Percentiles rank a stretch among this genome's conserved stretches.
Evolutionary conservation across 2,797 vertebrate species (phyloP).

Genomic region (Amblyopsis hoosieri): DNA sequence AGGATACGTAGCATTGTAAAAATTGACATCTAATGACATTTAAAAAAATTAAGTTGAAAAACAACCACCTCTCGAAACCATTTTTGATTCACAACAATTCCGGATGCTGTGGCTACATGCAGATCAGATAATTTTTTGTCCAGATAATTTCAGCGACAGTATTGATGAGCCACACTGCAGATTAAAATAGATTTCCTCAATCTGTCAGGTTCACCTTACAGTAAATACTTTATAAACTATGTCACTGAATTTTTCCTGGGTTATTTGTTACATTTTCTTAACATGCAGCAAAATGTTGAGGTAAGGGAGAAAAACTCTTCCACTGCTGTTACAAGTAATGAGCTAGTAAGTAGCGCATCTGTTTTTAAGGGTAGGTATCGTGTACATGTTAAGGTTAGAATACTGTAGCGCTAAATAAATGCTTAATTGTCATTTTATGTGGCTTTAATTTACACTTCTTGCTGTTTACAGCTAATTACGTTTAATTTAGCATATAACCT

Average conservation of each 20-base stretch:
- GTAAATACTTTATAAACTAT: not conserved
- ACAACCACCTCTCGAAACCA: not conserved
- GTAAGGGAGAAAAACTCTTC: not conserved
- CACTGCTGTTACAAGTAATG: not conserved
- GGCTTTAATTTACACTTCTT: not conserved
- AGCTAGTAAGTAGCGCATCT: not conserved
- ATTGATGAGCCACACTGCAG: slow-evolving; percentile 1
- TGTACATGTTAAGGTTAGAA: no score
- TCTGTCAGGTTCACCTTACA: not conserved
- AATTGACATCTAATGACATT: no score
- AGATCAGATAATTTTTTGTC: not conserved
- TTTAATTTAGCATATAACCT: not conserved
- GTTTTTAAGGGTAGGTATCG: not conserved
- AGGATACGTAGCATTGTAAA: no score
- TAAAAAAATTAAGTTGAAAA: no score
- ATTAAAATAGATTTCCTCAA: no score
- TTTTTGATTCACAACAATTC: not conserved
- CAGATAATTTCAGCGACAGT: not conserved
- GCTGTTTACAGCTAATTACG: not conserved
- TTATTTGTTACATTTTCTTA: not conserved
- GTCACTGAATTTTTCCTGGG: no score
- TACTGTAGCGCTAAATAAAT: no score
- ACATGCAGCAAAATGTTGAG: not conserved
- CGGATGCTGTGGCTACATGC: not conserved
- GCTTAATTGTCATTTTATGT: not conserved